Base-by-base conservation (phyloP, 2,113 vertebrate species). In the Nycticryphes semicollaris region DNA sequence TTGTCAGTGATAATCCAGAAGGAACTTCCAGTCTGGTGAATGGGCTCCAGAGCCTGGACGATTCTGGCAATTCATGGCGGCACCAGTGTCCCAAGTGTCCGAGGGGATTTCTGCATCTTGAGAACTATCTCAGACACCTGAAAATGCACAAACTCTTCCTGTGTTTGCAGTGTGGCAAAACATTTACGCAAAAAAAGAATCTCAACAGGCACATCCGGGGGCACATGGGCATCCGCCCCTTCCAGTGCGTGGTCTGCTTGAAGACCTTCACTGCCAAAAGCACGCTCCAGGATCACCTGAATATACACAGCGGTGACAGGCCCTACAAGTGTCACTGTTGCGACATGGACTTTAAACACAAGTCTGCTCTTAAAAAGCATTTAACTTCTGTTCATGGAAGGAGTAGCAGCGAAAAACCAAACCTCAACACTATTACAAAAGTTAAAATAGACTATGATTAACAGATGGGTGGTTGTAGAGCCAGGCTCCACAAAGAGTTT, bases 191-290 rank as follows among this genome's bases (percentile, higher is more conserved):
- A 30, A 99, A 98, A 77, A 99, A 98, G 84, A 98, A 99, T 89
- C 98, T 99, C 69, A 98, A 98, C 84, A 97, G 97, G 12, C 99
- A 99, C 70, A 98, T 99, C 70, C 98, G 97, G 8, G 97, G 98
- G 14, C 98, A 99, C 96, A 98, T 98, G 87, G 98, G 98, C 15
- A 98, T 98, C 88, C 98, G 99, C 41, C 99, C 98, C 25, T 99
- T 99, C 93, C 98, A 99, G 78, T 99, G 99, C 95, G 98, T 98
- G 37, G 98, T 99, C 66, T 99, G 99, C 93, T 68, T 99, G 93
- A 98, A 99, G 97, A 99, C 98, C 5, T 99, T 99, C 89, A 98
- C 98, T 6, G 98, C 98, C 80, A 99, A 98, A 89, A 98, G 98
- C 48, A 98, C 97, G 0, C 98, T 99, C 21, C 98, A 99, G 96